Conservation (phyloP, 1,140 invertebrate genomes). For the Teleopsis dalmanni region DNA sequence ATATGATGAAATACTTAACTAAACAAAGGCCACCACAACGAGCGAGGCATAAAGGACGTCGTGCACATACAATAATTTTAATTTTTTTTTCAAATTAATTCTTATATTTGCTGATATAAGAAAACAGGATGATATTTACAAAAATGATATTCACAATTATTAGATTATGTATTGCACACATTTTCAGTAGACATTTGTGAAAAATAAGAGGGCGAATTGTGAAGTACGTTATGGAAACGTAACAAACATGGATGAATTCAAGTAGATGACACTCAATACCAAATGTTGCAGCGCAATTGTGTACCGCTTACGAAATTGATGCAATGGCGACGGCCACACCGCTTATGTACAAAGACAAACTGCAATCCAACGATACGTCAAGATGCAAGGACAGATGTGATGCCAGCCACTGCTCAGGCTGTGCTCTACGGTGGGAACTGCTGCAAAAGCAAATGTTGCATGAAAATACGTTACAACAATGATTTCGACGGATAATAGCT, state of each 20-base stretch:
- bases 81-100: neutral
- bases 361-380: too few relatives aligned
- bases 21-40: slow-evolving; percentile 6
- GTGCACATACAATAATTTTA: neutral
- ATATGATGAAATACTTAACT: slow-evolving; percentile 7
- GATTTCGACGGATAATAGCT: too few relatives aligned
- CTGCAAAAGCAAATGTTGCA: too few relatives aligned
- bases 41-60: neutral
- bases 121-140: slow-evolving; percentile 1
- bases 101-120: neutral
- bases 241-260: neutral
- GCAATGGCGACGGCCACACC: too few relatives aligned
- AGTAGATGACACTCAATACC: slow-evolving; percentile 12
- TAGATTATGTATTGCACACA: neutral
- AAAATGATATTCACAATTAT: slow-evolving; percentile 3
- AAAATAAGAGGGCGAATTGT: too few relatives aligned
- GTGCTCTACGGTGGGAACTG: too few relatives aligned
- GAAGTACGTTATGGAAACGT: neutral
- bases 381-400: too few relatives aligned
- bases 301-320: neutral
- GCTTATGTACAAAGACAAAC: too few relatives aligned
- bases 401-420: too few relatives aligned
- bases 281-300: slow-evolving; percentile 7
- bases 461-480: too few relatives aligned
- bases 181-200: neutral